Percentiles rank a stretch among this genome's conserved stretches.
phyloP scores from a whole-genome alignment of 2,888 invertebrate genomes.

The Drosophila multiciliata region DNA sequence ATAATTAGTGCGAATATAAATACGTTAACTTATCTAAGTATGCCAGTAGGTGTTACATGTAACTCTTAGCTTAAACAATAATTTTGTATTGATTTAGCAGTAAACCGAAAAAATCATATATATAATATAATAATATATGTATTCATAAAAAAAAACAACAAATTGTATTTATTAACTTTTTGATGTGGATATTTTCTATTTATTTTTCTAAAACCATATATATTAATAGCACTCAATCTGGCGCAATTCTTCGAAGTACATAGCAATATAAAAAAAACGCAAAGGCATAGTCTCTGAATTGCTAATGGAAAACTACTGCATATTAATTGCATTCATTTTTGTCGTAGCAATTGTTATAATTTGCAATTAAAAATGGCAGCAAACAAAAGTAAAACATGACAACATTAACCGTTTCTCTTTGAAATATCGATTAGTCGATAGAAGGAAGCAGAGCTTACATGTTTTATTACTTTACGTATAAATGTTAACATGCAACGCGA shows the following conservation, averaged over 20 bases:
- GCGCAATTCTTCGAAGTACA: not conserved
- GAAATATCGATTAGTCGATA: not conserved
- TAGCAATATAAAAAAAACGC: not conserved
- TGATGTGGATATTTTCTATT: not conserved
- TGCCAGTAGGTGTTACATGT: slow-evolving; percentile 52
- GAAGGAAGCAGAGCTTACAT: not conserved
- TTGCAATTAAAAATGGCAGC: slow-evolving; percentile 19
- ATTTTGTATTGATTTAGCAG: slow-evolving; percentile 71
- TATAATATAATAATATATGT: slow-evolving; percentile 42
- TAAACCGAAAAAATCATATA: slow-evolving; percentile 48
- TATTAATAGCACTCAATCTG: not conserved
- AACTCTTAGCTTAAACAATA: slow-evolving; percentile 52
- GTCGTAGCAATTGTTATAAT: slow-evolving; percentile 14
- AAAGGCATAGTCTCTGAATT: slow-evolving; percentile 15
- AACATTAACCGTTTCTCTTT: not conserved
- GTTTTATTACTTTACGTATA: not conserved
- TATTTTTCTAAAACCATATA: not conserved
- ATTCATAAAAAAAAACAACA: slow-evolving; percentile 36
- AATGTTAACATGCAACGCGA: not conserved
- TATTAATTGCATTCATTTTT: slow-evolving; percentile 31
- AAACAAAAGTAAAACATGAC: slow-evolving; percentile 23
- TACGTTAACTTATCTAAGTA: slow-evolving; percentile 36
- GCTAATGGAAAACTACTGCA: slow-evolving; percentile 12
- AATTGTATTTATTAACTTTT: not conserved
- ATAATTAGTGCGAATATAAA: slow-evolving; percentile 45